Conservation (phyloP, 2,888 invertebrate species). For the Sarcophaga variegata region DNA sequence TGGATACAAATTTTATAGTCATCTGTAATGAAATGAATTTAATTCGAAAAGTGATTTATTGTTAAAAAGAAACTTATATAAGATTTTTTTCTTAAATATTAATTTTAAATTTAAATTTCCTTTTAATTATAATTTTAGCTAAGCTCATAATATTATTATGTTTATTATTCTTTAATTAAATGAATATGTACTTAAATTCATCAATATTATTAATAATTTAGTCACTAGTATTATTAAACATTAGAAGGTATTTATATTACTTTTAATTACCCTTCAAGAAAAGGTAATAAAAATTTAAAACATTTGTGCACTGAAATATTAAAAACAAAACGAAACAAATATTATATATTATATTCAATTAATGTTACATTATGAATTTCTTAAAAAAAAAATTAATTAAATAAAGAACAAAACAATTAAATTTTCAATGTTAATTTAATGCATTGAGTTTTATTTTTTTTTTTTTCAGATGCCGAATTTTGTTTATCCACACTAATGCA, state of each 20-base stretch:
- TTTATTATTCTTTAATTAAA: slow-evolving; percentile 25
- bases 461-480: no score
- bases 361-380: slow-evolving; percentile 57
- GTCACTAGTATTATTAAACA: slow-evolving; percentile 52
- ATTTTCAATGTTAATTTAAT: slow-evolving; percentile 23
- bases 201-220: slow-evolving; percentile 40
- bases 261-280: slow-evolving; percentile 34
- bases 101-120: not conserved
- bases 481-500: no score
- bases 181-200: slow-evolving; percentile 41
- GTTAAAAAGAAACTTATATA: slow-evolving; percentile 57
- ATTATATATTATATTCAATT: slow-evolving; percentile 34
- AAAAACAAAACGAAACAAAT: not conserved
- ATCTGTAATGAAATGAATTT: slow-evolving; percentile 60
- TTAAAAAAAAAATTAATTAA: slow-evolving; percentile 4
- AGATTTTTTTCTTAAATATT: slow-evolving; percentile 28
- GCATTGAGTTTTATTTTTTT: no score
- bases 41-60: slow-evolving; percentile 68
- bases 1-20: slow-evolving; percentile 57
- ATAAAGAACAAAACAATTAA: slow-evolving; percentile 43
- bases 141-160: slow-evolving; percentile 38
- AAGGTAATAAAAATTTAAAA: slow-evolving; percentile 29
- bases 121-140: slow-evolving; percentile 28
- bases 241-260: slow-evolving; percentile 19
- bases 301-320: slow-evolving; percentile 54